Conservation (phyloP, 2,797 vertebrate species). For the Botia almorhae region DNA sequence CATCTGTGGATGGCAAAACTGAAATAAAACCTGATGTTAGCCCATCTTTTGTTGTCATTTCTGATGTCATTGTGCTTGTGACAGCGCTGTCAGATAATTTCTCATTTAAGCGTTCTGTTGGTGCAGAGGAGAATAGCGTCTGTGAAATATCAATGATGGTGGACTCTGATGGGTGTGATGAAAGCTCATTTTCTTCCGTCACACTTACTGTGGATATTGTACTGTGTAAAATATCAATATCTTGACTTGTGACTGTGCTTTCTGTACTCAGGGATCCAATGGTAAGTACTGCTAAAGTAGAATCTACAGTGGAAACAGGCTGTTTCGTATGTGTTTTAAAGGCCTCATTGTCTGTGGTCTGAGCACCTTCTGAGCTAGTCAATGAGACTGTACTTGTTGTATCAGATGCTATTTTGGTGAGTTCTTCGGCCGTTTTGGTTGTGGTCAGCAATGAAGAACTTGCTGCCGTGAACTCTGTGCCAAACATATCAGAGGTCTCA, state of each 20-base stretch:
- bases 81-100: slow-evolving; percentile 9
- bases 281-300: background rate
- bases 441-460: background rate
- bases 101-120: slow-evolving; percentile 3
- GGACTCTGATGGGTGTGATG: slow-evolving; percentile 20
- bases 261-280: background rate
- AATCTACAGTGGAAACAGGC: background rate
- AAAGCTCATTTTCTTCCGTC: background rate
- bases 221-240: background rate
- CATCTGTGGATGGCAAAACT: background rate
- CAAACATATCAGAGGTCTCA: slow-evolving; percentile 11
- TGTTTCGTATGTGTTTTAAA: background rate
- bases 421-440: background rate
- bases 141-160: slow-evolving; percentile 26
- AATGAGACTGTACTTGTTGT: background rate
- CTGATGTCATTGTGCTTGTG: background rate
- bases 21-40: background rate
- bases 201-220: background rate
- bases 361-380: background rate
- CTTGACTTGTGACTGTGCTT: background rate
- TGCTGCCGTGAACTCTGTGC: background rate
- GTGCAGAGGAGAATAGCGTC: background rate
- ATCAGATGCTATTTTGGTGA: background rate
- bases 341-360: background rate
- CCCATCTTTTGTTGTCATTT: background rate